Conservation (phyloP, 1,140 invertebrate genomes). For the Dolichoris vasculosae region DNA sequence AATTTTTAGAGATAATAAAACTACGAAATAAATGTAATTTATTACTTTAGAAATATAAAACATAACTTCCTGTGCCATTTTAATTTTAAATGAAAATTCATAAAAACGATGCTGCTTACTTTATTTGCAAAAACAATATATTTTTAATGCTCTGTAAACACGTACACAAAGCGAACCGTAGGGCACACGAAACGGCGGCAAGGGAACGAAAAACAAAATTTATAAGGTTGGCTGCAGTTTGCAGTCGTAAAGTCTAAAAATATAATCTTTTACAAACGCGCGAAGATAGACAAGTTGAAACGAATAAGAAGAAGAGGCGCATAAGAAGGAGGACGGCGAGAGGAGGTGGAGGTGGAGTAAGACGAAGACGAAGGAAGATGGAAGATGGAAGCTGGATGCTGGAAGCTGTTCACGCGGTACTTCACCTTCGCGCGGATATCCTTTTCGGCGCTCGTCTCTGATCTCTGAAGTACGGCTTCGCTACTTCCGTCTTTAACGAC, state of each 20-base stretch:
- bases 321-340: background rate
- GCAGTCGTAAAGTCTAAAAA: slow-evolving; percentile 46
- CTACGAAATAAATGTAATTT: background rate
- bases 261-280: slow-evolving; percentile 27
- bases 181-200: background rate
- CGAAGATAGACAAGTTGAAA: background rate
- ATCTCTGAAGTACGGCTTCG: slow-evolving; percentile 27
- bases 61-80: background rate
- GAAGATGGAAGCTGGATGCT: too few species aligned
- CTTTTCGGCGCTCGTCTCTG: slow-evolving; percentile 28
- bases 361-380: background rate
- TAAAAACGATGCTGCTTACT: background rate
- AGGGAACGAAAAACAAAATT: slow-evolving; percentile 23
- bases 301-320: too few species aligned
- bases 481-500: slow-evolving; percentile 37
- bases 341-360: background rate
- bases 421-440: slow-evolving; percentile 10
- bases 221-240: slow-evolving; percentile 16
- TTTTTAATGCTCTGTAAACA: slow-evolving; percentile 28
- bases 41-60: background rate
- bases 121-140: background rate
- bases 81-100: background rate
- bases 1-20: background rate
- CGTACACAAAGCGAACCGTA: background rate
- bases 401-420: slow-evolving; percentile 25